Evolutionary conservation across 2,113 vertebrate genomes (phyloP), one percentile per base, ranked within the genome.

Genomic region (Hydrolagus affinis): DNA sequence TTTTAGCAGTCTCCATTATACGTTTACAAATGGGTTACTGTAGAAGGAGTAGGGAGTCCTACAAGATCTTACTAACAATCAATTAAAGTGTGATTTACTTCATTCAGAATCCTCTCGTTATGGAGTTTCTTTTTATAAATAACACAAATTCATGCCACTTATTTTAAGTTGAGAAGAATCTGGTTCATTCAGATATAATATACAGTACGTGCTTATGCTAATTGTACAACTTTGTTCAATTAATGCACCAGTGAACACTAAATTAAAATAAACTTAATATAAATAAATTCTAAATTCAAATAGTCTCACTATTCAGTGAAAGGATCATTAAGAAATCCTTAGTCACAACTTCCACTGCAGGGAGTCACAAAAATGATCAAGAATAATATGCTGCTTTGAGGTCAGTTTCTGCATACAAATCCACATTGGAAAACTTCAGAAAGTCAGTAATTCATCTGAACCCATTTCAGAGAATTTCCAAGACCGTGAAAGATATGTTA

Each of bases 401-500:
- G 96, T 97, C 95, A 96, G 94, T 92, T 95, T 94, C 94, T 97
- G 96, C 95, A 98, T 96, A 96, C 95, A 95, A 96, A 98, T 97
- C 93, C 93, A 93, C 92, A 93, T 92, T 94, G 91, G 94, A 93
- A 88, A 91, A 93, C 94, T 95, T 94, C 94, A 95, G 94, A 95
- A 97, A 95, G 94, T 94, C 92, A 90, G 93, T 93, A 94, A 95
- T 96, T 97, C 96, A 95, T 96, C 95, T 96, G 94, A 94, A 95
- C 92, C 91, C 93, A 95, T 94, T 96, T 96, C 95, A 96, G 95
- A 97, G 94, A 94, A 95, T 95, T 94, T 95, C 90, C 91, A 95
- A 93, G 93, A 93, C 87, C 90, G 93, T 93, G 92, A 94, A 96
- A 95, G 95, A 95, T 94, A 94, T 93, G 94, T 93, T 95, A 95